A percentile compares a stretch with the other conserved stretches of the same genome.
These are phyloP conservation scores for Pempheris klunzingeri DNA, from an alignment of 2,797 vertebrate genomes.

Conservation along the genomic window DNA sequence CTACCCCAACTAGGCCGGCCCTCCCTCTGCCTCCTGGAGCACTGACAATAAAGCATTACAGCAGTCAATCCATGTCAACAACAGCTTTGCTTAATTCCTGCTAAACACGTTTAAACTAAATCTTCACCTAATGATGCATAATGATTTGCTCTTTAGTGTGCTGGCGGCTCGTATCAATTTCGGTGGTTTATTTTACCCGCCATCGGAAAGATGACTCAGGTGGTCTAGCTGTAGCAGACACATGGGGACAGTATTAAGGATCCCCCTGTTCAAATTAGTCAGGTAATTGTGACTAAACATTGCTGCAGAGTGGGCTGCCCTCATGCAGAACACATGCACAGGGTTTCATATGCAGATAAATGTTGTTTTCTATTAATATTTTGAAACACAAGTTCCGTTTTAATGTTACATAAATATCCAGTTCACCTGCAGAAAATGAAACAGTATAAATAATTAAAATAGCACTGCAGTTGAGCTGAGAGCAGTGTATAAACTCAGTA, in stretches of 20 bases:
- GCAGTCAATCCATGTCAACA: constrained; percentile 92
- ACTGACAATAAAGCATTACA: constrained; percentile 91
- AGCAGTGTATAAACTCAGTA: background rate
- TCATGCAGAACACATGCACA: background rate
- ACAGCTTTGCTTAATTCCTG: constrained; percentile 92
- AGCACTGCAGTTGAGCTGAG: background rate
- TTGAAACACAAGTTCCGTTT: background rate
- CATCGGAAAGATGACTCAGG: constrained; percentile 76
- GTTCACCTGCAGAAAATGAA: background rate
- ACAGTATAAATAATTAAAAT: background rate
- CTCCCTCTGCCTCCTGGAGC: constrained; percentile 88
- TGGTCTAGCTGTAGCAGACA: constrained; percentile 60
- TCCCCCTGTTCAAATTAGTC: constrained; percentile 60
- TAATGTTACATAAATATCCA: background rate
- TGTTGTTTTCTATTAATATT: background rate
- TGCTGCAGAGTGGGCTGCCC: constrained; percentile 18
- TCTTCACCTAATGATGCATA: constrained; percentile 92
- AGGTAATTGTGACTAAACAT: constrained; percentile 50
- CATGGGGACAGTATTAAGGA: constrained; percentile 58
- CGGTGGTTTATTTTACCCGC: constrained; percentile 74
- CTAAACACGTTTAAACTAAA: constrained; percentile 91
- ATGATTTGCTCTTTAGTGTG: constrained; percentile 88
- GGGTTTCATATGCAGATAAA: constrained; percentile 12
- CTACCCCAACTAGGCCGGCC: constrained; percentile 78
- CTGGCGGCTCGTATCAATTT: constrained; percentile 84